Evolutionary conservation across 2,113 vertebrate species (phyloP), one percentile per base, ranked within the genome.

Genomic region (Petrocephalus microphthalmus): DNA sequence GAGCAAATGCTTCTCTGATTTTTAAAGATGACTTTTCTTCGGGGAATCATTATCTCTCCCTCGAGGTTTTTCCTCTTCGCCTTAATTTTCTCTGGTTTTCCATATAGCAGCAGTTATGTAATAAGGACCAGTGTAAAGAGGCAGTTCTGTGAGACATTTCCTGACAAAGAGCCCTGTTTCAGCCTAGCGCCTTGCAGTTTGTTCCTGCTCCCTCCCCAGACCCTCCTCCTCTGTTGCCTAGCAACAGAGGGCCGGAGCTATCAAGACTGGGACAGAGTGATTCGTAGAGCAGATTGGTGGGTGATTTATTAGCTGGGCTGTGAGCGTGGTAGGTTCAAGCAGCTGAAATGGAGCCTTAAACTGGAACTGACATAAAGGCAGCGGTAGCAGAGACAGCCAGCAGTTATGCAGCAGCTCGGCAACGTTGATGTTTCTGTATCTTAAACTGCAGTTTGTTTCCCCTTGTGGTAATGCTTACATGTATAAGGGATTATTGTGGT

Each of bases 251-350:
- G 95, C 95, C 93, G 92, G 96, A 96, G 96, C 96, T 95, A 93
- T 96, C 91, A 92, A 94, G 92, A 95, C 93, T 89, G 93, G 94
- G 96, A 96, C 95, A 94, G 95, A 94, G 95, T 95, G 89, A 97
- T 96, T 96, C 96, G 93, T 93, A 89, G 95, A 95, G 95, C 96
- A 95, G 96, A 96, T 95, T 95, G 95, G 95, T 90, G 95, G 96
- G 94, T 97, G 97, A 98, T 98, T 97, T 98, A 98, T 98, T 95
- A 94, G 95, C 91, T 89, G 94, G 95, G 95, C 95, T 94, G 87
- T 87, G 93, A 95, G 95, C 94, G 92, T 91, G 91, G 95, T 91
- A 95, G 96, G 94, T 93, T 93, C 92, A 87, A 93, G 95, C 95
- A 96, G 95, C 95, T 96, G 95, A 95, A 95, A 96, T 92, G 93